Conservation (phyloP, 1,140 invertebrate species). For the Zaprionus davidi region DNA sequence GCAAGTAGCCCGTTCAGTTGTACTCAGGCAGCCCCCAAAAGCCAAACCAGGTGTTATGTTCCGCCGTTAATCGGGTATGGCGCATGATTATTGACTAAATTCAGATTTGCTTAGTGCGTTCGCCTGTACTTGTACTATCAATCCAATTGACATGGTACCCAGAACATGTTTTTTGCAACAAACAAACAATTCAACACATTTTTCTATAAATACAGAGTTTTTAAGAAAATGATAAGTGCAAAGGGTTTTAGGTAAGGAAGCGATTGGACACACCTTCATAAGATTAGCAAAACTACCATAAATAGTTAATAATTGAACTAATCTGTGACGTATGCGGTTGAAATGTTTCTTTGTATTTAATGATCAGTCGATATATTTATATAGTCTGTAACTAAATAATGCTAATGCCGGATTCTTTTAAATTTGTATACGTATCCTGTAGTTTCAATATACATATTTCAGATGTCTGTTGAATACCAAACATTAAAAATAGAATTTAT, state of each 20-base stretch:
- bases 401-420: too few species aligned
- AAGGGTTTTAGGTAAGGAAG: neutral
- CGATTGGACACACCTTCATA: neutral
- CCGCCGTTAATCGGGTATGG: conserved; percentile 17
- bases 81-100: neutral
- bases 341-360: too few species aligned
- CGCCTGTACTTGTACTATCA: conserved; percentile 16
- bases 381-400: too few species aligned
- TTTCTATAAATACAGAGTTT: neutral
- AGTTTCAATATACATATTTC: too few species aligned
- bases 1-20: conserved; percentile 7
- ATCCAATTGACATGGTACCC: neutral
- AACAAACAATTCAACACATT: neutral
- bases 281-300: too few species aligned
- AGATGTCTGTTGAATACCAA: too few species aligned
- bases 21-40: conserved; percentile 18
- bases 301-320: too few species aligned
- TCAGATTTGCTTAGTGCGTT: conserved; percentile 2
- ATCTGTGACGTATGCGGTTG: too few species aligned
- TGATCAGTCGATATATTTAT: too few species aligned
- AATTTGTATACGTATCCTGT: too few species aligned
- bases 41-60: conserved; percentile 54
- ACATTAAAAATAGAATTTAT: too few species aligned
- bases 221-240: neutral
- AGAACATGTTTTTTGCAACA: neutral